These are phyloP conservation scores for Chionis minor DNA, from an alignment of 2,113 vertebrate species.

Conservation along the genomic window DNA sequence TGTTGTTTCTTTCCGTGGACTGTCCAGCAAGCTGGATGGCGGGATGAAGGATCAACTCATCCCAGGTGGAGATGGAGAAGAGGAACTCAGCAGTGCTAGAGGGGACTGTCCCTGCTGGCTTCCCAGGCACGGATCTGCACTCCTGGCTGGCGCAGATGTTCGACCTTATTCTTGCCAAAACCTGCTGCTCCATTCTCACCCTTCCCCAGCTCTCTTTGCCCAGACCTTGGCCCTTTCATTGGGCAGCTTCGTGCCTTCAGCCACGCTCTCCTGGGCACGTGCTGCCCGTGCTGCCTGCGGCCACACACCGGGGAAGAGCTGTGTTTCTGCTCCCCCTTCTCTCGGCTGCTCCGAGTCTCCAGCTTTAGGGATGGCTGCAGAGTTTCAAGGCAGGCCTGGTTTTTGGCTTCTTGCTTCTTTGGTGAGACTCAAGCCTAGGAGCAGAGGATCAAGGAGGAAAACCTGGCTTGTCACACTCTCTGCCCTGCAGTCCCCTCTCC, in stretches of 20 bases:
- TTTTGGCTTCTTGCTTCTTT: neutral
- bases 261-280: neutral
- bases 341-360: too few species aligned
- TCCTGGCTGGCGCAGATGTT: neutral
- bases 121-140: neutral
- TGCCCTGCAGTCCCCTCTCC: neutral
- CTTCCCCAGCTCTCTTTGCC: neutral
- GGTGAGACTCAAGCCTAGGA: neutral
- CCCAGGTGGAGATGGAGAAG: neutral
- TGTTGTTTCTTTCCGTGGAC: neutral
- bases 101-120: neutral
- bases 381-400: too few species aligned
- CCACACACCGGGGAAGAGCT: accelerated
- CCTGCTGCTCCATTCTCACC: neutral
- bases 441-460: neutral
- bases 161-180: neutral
- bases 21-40: neutral
- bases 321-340: neutral
- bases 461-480: neutral
- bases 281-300: too few species aligned
- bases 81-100: neutral
- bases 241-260: neutral
- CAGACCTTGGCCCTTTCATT: neutral
- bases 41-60: accelerated
- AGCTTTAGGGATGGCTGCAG: too few species aligned